Conservation (phyloP, 2,113 vertebrate species). For the Notothenia rossii region DNA sequence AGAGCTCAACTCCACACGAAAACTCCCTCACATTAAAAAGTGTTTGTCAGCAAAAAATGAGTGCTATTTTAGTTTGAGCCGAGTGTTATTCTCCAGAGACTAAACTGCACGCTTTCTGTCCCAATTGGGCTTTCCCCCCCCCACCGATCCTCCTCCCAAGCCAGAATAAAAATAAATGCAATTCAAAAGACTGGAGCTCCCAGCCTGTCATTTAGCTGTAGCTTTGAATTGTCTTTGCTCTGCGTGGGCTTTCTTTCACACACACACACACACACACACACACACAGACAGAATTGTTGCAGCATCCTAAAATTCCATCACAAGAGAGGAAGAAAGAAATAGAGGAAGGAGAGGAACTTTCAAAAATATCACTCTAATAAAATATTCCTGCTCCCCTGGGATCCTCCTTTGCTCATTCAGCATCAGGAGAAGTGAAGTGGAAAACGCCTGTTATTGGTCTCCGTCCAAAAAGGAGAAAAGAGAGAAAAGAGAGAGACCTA, state of each 20-base stretch:
- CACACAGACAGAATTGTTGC: constrained; percentile 50
- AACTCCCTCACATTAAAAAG: constrained; percentile 61
- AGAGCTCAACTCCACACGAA: constrained; percentile 54
- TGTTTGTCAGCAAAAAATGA: constrained; percentile 80
- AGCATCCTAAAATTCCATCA: constrained; percentile 73
- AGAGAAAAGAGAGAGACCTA: constrained; percentile 71
- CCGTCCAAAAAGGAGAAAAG: constrained; percentile 47
- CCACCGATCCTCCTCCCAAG: constrained; percentile 59
- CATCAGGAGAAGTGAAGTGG: constrained; percentile 67
- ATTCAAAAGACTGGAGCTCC: constrained; percentile 68
- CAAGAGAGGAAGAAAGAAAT: constrained; percentile 67
- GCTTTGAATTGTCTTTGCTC: constrained; percentile 77
- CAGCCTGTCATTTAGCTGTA: constrained; percentile 78
- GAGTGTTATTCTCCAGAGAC: constrained; percentile 72
- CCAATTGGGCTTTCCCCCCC: constrained; percentile 51
- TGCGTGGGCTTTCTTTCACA: constrained; percentile 64
- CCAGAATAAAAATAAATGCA: constrained; percentile 71
- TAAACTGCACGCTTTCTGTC: constrained; percentile 67
- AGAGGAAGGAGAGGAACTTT: constrained; percentile 66
- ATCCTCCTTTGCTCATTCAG: constrained; percentile 77
- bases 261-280: constrained; percentile 20
- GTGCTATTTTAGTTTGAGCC: constrained; percentile 76
- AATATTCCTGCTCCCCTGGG: constrained; percentile 80
- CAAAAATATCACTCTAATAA: constrained; percentile 79
- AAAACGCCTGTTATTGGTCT: constrained; percentile 73